Base-by-base conservation (phyloP, 2,113 vertebrate genomes). In the Rhinichthys klamathensis region DNA sequence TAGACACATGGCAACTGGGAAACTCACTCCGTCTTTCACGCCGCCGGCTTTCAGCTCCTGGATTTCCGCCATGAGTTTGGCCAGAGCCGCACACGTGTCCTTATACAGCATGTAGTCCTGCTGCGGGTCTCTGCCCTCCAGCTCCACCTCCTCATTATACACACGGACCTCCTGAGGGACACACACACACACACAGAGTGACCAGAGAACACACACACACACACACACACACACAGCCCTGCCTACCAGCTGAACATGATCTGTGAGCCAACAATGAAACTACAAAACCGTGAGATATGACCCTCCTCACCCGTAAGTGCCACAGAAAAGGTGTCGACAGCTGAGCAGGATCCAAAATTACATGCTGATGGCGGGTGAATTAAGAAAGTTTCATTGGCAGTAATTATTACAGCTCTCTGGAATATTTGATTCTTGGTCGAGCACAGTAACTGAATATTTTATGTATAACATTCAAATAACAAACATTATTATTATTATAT, bases 51-150 rank as follows among this genome's bases (percentile, higher is more conserved):
- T 99, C 79, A 99, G 94, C 76, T 99, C 97, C 91, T 99, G 97
- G 90, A 99, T 99, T 91, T 99, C 98, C 0, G 94, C 95, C 98
- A 99, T 99, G 35, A 99, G 95, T 5, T 92, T 94, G 86, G 97
- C 96, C 13, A 99, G 91, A 87, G 95, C 94, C 83, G 97, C 96
- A 91, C 98, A 99, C 0, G 97, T 98, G 82, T 96, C 95, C 84
- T 97, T 97, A 93, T 98, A 99, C 44, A 97, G 95, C 0, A 92
- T 89, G 0, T 96, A 98, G 91, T 99, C 98, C 88, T 96, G 95
- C 89, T 94, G 95, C 58, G 97, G 96, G 89, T 97, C 96, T 0
- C 97, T 94, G 58, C 93, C 90, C 41, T 99, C 98, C 89, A 99
- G 93, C 89, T 99, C 98, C 0, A 95, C 93, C 85, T 99, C 98